Evolutionary conservation across 2,797 vertebrate genomes (phyloP).

Genomic region (Delichon dasypus): DNA sequence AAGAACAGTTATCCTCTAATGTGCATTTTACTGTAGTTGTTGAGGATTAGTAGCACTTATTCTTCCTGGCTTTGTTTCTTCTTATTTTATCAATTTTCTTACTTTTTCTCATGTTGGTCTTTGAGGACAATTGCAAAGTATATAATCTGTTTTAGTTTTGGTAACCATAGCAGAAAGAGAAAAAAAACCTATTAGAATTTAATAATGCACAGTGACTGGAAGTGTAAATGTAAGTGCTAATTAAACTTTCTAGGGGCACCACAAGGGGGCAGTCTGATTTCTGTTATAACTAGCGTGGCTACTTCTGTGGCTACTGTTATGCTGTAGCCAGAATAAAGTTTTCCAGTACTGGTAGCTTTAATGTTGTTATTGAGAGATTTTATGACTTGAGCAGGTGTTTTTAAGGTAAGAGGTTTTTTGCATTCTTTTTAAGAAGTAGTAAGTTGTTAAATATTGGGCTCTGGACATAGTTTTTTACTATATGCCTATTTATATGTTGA

Average conservation of each 20-base stretch:
- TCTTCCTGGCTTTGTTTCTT: not conserved
- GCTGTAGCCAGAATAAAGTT: not conserved
- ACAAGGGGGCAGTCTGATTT: constrained; percentile 44
- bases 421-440: not conserved
- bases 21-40: not conserved
- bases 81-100: not conserved
- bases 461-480: not conserved
- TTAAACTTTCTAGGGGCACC: not conserved
- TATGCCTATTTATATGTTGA: not conserved
- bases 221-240: not conserved
- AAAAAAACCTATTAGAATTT: not conserved
- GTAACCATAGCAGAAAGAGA: not conserved
- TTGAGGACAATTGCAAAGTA: not conserved
- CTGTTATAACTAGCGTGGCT: not conserved
- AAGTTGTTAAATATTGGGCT: not conserved
- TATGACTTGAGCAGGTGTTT: not conserved
- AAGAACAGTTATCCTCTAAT: not conserved
- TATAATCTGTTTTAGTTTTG: not conserved
- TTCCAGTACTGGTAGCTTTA: not conserved
- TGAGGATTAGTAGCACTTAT: accelerated
- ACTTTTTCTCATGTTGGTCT: not conserved
- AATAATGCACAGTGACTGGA: not conserved
- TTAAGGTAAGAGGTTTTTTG: not conserved
- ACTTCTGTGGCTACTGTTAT: not conserved
- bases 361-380: not conserved